Evolutionary conservation across 1,140 invertebrate genomes (phyloP), one percentile per base, ranked within the genome.

Genomic region (Drosophila jambulina): DNA sequence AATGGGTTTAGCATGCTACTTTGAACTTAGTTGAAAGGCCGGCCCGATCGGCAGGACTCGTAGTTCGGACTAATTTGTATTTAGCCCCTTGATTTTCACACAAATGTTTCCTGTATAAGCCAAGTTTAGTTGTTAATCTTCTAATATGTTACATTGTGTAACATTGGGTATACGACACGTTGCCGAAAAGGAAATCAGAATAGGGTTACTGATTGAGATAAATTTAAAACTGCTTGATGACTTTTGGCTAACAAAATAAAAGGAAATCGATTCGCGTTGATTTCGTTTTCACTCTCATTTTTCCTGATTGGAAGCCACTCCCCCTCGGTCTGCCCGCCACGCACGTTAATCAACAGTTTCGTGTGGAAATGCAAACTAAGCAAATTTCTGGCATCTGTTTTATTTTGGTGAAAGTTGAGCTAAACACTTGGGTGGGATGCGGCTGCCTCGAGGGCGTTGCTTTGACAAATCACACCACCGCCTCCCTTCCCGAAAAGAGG

Each of bases 391-490:
- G 58, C 53, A 69, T 61, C 57, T 65, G 75, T 51, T 80, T 75
- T 61, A 75, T 67, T 56, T 75, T 85, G 45, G 51, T 60, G 38
- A 72, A 79, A 74, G 60, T 56, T 36, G 48, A 51, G 68, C 60
- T 59, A 74, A 79, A 72, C 60, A 79, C 58, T 74, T 49, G 67
- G 60, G 56, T 34, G 69, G 53, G 40, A 15, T 19, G 69, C 32
- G 54, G 38, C 38, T 38, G 49, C 60, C 59, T 65, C 36, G 38
- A 51, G 75, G 58, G 60, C 48, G 42, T 58, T 84, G 81, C 85
- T 90, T 90, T 90, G 85, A 90, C 85, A 90, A 90, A 90, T 90
- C 81, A 90, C 78, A 25, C 61, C 34, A 58, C 60, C 57, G 32
- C 67, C 65, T 25, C 21, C 40, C 60, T 32, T 15, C 59, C 40